Conservation (phyloP, 30 jellyfish, hydroid and myxozoan species). For the Phacellophora camtschatica region DNA sequence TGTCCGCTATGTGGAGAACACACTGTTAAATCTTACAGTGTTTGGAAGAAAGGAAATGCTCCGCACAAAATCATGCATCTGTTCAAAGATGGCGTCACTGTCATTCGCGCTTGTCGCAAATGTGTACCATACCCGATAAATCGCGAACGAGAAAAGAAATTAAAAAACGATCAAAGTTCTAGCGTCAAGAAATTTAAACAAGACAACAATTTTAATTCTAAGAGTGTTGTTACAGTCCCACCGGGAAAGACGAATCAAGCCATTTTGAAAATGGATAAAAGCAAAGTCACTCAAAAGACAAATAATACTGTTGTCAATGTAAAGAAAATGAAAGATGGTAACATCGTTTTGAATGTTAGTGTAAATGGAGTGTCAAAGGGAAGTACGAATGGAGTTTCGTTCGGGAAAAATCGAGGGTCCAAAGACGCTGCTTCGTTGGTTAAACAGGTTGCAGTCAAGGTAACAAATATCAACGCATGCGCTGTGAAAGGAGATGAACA, state of each 20-base stretch:
- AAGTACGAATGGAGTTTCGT: background rate
- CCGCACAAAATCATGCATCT: slow-evolving; percentile 33
- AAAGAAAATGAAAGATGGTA: too few species aligned
- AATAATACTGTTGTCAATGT: too few species aligned
- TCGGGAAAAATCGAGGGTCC: background rate
- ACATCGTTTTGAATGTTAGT: background rate
- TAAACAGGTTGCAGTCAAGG: background rate
- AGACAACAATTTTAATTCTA: background rate
- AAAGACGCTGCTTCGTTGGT: slow-evolving; percentile 8
- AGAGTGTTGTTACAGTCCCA: background rate
- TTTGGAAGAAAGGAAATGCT: slow-evolving; percentile 45
- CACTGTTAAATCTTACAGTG: slow-evolving; percentile 59
- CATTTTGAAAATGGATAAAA: background rate
- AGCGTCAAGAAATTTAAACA: background rate
- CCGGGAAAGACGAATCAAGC: background rate
- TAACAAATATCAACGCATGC: background rate
- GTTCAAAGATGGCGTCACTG: slow-evolving; percentile 46
- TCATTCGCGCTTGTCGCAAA: slow-evolving; percentile 61
- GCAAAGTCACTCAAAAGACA: background rate
- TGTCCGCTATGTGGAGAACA: slow-evolving; percentile 64
- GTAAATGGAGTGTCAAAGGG: background rate
- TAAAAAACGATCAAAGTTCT: background rate
- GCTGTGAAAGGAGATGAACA: background rate
- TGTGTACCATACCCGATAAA: slow-evolving; percentile 63
- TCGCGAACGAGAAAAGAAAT: slow-evolving; percentile 18